These are phyloP conservation scores for Tetrapedia diversipes DNA, from an alignment of 2,888 invertebrate species.

Conservation along the genomic window DNA sequence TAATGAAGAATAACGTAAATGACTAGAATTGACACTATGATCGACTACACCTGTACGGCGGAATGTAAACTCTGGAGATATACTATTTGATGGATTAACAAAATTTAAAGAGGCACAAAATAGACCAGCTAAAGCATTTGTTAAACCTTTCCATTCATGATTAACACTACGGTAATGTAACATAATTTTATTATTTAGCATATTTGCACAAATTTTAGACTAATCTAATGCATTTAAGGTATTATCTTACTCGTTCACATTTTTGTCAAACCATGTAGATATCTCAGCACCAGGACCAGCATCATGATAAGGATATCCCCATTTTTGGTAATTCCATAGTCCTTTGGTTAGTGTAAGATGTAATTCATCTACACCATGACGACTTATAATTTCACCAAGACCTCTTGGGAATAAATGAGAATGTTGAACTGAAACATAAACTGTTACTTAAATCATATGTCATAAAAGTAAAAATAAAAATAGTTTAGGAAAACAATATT, in stretches of 20 bases:
- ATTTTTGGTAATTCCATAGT: conserved; percentile 95
- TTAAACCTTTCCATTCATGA: conserved; percentile 93
- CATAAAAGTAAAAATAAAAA: not conserved
- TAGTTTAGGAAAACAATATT: too few relatives aligned
- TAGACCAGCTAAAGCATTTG: conserved; percentile 95
- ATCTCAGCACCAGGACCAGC: conserved; percentile 97
- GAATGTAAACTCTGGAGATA: conserved; percentile 92
- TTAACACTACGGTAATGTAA: conserved; percentile 86
- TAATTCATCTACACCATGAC: conserved; percentile 94
- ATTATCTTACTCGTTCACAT: conserved; percentile 74
- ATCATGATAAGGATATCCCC: conserved; percentile 96
- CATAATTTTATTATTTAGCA: not conserved
- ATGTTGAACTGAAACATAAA: conserved; percentile 87
- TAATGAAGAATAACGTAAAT: conserved; percentile 92
- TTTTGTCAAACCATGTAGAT: conserved; percentile 93
- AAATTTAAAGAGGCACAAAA: conserved; percentile 98
- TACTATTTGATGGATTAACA: conserved; percentile 92
- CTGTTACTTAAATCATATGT: not conserved
- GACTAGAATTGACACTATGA: conserved; percentile 82
- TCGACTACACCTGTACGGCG: conserved; percentile 88
- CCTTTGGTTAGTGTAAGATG: conserved; percentile 97
- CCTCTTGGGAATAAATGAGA: conserved; percentile 94
- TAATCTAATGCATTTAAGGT: not conserved
- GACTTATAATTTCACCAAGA: conserved; percentile 92
- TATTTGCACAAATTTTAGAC: not conserved